Percentiles rank a stretch among this genome's conserved stretches.
Conservation (phyloP, 2,113 vertebrate genomes). For the Hippotragus niger region DNA sequence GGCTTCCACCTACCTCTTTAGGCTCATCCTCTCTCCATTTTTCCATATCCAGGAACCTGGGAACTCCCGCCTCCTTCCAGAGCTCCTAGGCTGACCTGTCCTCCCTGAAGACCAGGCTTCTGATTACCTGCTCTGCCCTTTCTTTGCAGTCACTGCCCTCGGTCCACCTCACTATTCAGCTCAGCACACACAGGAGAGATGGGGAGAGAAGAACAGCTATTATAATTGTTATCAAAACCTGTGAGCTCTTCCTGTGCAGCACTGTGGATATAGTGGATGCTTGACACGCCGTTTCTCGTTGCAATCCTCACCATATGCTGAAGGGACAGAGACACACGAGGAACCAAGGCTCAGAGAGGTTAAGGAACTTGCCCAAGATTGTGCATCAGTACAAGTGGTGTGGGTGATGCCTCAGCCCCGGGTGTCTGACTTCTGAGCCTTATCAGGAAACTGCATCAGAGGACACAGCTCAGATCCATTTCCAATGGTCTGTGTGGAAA, state of each 20-base stretch:
- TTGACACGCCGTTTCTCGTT: neutral
- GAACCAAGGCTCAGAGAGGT: neutral
- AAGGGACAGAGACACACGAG: neutral
- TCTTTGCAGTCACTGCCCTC: neutral
- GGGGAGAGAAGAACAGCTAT: neutral
- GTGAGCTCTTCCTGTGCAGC: neutral
- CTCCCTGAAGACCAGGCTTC: neutral
- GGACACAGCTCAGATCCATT: neutral
- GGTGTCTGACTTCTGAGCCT: neutral
- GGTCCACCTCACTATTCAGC: neutral
- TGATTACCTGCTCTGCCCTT: neutral
- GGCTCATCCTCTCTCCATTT: neutral
- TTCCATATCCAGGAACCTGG: neutral
- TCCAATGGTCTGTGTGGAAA: neutral
- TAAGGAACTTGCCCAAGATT: neutral
- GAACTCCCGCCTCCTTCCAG: neutral
- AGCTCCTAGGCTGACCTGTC: neutral
- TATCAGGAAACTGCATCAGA: conserved; percentile 40
- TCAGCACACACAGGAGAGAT: neutral
- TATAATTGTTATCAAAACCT: neutral
- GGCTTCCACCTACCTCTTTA: neutral
- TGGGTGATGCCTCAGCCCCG: neutral
- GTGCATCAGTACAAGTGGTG: neutral
- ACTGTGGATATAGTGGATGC: neutral
- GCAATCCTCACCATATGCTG: neutral